Conservation (phyloP, 2,113 vertebrate species). For the Hirundichthys speculiger region DNA sequence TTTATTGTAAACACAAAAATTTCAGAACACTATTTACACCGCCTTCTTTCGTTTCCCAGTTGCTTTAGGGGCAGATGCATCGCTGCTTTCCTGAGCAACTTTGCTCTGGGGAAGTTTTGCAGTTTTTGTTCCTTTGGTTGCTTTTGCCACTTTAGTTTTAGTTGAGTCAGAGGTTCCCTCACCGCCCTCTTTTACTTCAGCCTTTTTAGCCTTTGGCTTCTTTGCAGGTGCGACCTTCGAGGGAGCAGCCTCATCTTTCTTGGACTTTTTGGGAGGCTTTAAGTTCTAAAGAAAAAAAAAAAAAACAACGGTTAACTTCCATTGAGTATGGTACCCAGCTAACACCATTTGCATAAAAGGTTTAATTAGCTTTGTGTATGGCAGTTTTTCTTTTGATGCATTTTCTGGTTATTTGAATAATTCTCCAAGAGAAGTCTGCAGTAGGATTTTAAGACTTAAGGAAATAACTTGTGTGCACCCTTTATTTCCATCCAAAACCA, state of each 20-base stretch:
- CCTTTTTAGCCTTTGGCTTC: conserved; percentile 72
- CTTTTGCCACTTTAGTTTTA: conserved; percentile 49
- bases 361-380: too few relatives aligned
- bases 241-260: conserved; percentile 3
- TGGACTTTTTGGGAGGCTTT: conserved; percentile 43
- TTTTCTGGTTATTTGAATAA: too few relatives aligned
- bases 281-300: conserved; percentile 37
- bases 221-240: conserved; percentile 70
- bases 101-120: conserved; percentile 19
- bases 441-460: too few relatives aligned
- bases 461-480: too few relatives aligned
- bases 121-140: conserved; percentile 14
- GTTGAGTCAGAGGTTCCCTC: neutral
- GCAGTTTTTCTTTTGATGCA: too few relatives aligned
- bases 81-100: neutral
- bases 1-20: conserved; percentile 47
- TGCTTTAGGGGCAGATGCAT: conserved; percentile 38
- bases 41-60: conserved; percentile 54
- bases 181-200: neutral
- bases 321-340: too few relatives aligned
- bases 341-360: too few relatives aligned
- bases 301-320: too few relatives aligned
- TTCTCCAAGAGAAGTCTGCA: too few relatives aligned
- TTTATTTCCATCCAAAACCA: too few relatives aligned
- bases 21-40: conserved; percentile 33